Evolutionary conservation across 1,140 invertebrate species (phyloP).

Genomic region (Nixonia krombeini): DNA sequence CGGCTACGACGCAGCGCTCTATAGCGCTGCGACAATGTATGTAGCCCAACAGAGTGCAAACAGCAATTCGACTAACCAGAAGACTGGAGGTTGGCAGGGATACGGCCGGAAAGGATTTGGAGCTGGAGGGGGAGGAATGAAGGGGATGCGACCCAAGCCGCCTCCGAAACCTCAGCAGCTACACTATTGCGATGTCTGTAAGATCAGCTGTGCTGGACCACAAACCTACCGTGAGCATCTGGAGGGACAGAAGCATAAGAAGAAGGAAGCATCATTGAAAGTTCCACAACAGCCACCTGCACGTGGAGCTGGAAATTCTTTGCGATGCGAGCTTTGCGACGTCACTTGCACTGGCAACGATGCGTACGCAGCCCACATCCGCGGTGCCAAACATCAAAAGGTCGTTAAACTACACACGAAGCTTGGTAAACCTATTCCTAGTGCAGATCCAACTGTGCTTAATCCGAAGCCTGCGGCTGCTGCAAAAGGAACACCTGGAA

Average conservation of each 20-base stretch:
- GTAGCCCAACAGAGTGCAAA: constrained; percentile 85
- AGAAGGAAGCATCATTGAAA: constrained; percentile 94
- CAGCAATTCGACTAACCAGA: constrained; percentile 74
- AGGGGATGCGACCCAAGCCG: constrained; percentile 80
- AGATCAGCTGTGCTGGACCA: constrained; percentile 96
- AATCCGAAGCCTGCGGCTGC: constrained; percentile 66
- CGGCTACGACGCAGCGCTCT: constrained; percentile 92
- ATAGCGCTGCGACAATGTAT: constrained; percentile 93
- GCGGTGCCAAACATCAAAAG: constrained; percentile 98
- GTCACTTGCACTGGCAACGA: constrained; percentile 98
- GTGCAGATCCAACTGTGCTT: constrained; percentile 91
- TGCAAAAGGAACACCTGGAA: constrained; percentile 61
- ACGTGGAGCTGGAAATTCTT: constrained; percentile 77
- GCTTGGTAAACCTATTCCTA: constrained; percentile 97
- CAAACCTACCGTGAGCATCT: constrained; percentile 97
- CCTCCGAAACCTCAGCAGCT: constrained; percentile 91
- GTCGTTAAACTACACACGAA: constrained; percentile 96
- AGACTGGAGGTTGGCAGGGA: constrained; percentile 78
- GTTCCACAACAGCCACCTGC: constrained; percentile 74
- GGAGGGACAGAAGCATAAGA: constrained; percentile 98
- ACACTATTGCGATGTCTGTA: constrained; percentile 97
- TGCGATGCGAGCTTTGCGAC: constrained; percentile 94
- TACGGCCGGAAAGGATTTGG: constrained; percentile 79
- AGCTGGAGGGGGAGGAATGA: constrained; percentile 73
- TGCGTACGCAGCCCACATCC: constrained; percentile 97